Evolutionary conservation across 1,140 invertebrate species (phyloP).

Genomic region (Magallana ariakensis): DNA sequence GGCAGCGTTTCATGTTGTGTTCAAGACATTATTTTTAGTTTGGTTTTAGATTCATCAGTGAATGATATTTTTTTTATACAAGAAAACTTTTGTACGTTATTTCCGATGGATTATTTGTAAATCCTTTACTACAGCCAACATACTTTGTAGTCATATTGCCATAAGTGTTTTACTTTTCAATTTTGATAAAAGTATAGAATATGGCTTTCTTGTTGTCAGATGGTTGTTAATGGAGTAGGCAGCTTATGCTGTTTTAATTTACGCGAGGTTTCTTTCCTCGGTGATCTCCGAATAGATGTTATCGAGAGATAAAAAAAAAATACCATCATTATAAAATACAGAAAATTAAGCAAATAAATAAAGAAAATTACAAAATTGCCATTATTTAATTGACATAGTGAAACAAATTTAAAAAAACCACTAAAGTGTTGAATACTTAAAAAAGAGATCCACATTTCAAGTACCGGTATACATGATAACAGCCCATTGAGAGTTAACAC

Average conservation of each 20-base stretch:
- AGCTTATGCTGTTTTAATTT: slow-evolving; percentile 17
- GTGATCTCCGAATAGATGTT: not conserved
- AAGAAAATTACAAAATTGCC: too few species aligned
- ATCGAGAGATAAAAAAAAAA: too few species aligned
- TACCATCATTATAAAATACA: too few species aligned
- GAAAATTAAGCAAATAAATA: too few species aligned
- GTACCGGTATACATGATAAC: too few species aligned
- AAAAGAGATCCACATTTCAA: too few species aligned
- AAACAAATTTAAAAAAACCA: too few species aligned
- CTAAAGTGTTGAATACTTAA: too few species aligned
- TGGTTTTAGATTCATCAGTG: not conserved
- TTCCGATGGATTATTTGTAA: not conserved
- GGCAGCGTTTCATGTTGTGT: not conserved
- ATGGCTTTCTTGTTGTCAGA: not conserved
- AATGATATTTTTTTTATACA: not conserved
- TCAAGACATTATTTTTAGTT: not conserved
- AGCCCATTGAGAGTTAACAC: too few species aligned
- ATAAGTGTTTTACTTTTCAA: not conserved
- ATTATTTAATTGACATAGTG: too few species aligned
- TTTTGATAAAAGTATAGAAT: not conserved
- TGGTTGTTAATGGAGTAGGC: not conserved
- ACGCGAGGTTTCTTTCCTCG: not conserved
- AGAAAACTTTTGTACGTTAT: not conserved
- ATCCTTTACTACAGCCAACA: not conserved
- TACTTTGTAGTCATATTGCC: not conserved